Conservation (phyloP, 2,113 vertebrate genomes). For the Quiscalus mexicanus region DNA sequence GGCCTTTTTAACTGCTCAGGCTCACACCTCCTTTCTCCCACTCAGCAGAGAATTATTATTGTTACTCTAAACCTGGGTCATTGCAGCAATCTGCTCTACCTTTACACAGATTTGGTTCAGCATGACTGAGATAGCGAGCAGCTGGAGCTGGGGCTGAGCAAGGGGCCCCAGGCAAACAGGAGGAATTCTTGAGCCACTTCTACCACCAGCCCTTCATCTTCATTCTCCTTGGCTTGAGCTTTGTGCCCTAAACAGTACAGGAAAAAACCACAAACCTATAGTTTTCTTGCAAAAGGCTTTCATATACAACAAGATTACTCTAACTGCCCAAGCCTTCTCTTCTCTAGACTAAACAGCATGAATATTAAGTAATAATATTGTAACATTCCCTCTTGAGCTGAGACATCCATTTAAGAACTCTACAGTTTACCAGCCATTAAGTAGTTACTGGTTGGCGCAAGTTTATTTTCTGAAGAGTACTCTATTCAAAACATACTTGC, state of each 20-base stretch:
- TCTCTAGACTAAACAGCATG: background rate
- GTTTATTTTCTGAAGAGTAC: slow-evolving; percentile 11
- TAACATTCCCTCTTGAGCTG: background rate
- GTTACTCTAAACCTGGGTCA: background rate
- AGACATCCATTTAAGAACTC: background rate
- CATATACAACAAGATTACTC: background rate
- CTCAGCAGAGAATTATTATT: background rate
- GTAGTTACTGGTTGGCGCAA: background rate
- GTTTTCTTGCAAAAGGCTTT: background rate
- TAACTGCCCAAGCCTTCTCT: background rate
- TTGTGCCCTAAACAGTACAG: background rate
- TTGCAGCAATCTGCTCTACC: background rate
- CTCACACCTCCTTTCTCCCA: background rate
- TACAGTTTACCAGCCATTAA: background rate
- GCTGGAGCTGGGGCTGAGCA: background rate
- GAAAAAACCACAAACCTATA: background rate
- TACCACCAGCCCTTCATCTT: background rate
- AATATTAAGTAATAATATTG: background rate
- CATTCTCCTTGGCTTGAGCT: background rate
- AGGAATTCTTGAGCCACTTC: background rate
- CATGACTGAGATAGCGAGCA: background rate
- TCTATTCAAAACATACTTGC: background rate
- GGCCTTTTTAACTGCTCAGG: background rate
- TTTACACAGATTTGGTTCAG: background rate
- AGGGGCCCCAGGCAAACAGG: background rate